Conservation (phyloP, 2,888 invertebrate species). For the Stenchaetothrips biformis region DNA sequence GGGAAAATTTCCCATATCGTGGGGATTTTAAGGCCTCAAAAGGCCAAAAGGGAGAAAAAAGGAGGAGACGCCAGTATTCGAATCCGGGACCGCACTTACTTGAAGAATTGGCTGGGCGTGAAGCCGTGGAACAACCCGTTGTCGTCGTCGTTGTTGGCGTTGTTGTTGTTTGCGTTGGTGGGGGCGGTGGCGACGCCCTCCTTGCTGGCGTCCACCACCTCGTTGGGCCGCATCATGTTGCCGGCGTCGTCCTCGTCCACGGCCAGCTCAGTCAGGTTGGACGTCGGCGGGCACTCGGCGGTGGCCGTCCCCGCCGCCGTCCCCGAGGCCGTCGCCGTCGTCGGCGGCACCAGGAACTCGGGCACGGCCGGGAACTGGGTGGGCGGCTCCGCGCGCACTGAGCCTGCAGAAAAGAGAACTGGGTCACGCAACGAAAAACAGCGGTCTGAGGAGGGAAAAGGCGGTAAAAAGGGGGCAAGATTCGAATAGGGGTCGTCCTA, state of each 20-base stretch:
- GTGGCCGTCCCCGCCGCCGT: not conserved
- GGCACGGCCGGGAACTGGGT: not conserved
- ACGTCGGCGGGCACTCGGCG: conserved; percentile 4
- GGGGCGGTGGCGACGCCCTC: too few species aligned
- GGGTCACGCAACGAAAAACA: too few species aligned
- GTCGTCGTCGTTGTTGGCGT: not conserved
- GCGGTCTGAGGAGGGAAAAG: too few species aligned
- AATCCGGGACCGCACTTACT: not conserved
- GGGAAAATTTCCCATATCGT: too few species aligned
- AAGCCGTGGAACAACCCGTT: not conserved
- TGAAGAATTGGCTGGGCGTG: conserved; percentile 11
- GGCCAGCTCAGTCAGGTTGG: conserved; percentile 5
- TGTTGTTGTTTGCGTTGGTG: too few species aligned
- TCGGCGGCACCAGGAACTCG: conserved; percentile 1
- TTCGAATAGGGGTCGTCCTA: too few species aligned
- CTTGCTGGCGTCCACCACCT: not conserved
- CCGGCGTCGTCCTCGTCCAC: not conserved
- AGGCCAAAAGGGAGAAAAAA: too few species aligned
- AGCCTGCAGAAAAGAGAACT: not conserved
- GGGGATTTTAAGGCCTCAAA: too few species aligned
- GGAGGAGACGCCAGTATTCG: too few species aligned
- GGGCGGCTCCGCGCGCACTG: not conserved
- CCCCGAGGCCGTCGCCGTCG: not conserved
- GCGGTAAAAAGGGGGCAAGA: too few species aligned
- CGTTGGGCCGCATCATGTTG: not conserved